Evolutionary conservation across 2,113 vertebrate species (phyloP), one percentile per base, ranked within the genome.

Genomic region (Donacobius atricapilla): DNA sequence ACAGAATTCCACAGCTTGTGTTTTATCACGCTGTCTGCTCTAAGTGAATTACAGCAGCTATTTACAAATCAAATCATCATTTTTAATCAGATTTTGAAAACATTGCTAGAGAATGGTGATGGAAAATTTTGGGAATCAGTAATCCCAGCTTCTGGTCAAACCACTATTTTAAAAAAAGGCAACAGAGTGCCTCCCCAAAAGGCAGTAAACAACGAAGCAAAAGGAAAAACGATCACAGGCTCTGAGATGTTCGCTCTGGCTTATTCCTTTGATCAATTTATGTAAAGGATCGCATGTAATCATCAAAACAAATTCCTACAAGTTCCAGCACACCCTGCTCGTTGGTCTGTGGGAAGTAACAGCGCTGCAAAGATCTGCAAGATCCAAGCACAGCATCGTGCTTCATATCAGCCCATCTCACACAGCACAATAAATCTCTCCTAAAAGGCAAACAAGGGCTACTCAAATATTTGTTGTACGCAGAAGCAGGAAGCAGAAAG

Each of bases 371-470:
- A 54, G 79, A 88, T 45, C 86, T 15, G 22, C 8, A 76, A 64
- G 42, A 69, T 45, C 31, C 79, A 88, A 92, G 83, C 47, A 51
- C 45, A 73, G 78, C 53, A 39, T 3, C 31, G 24, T 30, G 57
- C 39, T 92, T 54, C 68, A 6, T 12, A 40, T 30, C 58, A 81
- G 79, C 24, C 30, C 0, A 0, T 77, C 82, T 84, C 68, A 65
- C 40, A 19, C 4, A 76, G 37, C n/a, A 90, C 73, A 85, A 45
- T 22, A 72, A 77, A 77, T 65, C 85, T 69, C 88, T 77, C 71
- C 79, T 64, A 80, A 68, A 93, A 95, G 64, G 61, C 79, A 96
- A 95, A 96, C 83, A 89, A 81, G 33, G 25, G 63, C 76, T 78
- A 83, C 5, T 33, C 80, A 95, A 95, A 90, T 60, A 70, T 69